Evolutionary conservation across 2,797 vertebrate genomes (phyloP).

Genomic region (Crocodylus rhombifer): DNA sequence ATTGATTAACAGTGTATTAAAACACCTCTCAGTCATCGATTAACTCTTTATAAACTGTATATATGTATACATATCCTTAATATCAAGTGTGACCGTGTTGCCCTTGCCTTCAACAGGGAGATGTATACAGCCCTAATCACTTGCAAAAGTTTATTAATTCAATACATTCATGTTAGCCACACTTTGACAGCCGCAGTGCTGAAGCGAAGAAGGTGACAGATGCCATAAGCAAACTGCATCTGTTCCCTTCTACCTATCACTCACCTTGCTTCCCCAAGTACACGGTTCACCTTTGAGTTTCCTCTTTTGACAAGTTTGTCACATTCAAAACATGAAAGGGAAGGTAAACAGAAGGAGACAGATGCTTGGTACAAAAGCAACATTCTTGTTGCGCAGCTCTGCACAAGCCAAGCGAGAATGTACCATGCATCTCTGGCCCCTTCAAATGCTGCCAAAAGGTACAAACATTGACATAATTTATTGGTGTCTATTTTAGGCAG

Average conservation of each 20-base stretch:
- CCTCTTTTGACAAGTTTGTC: not conserved
- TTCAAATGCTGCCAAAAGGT: constrained; percentile 25
- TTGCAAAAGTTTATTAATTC: constrained; percentile 37
- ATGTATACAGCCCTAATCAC: constrained; percentile 12
- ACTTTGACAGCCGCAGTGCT: not conserved
- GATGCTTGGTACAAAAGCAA: not conserved
- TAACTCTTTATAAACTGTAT: constrained; percentile 55
- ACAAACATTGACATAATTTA: constrained; percentile 70
- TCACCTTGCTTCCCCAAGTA: not conserved
- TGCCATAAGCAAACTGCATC: not conserved
- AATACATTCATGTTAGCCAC: not conserved
- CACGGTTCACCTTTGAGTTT: not conserved
- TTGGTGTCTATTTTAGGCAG: constrained; percentile 71
- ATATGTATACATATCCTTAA: not conserved
- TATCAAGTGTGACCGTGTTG: accelerated
- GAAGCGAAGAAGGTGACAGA: not conserved
- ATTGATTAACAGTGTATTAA: not conserved
- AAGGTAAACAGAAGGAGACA: accelerated
- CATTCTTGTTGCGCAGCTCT: accelerated
- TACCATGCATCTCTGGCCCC: not conserved
- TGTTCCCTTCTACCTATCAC: constrained; percentile 7
- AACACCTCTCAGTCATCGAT: constrained; percentile 40
- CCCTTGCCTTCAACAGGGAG: not conserved
- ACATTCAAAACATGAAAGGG: accelerated
- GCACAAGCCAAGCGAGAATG: accelerated